Evolutionary conservation across 2,797 vertebrate genomes (phyloP), one percentile per base, ranked within the genome.

Genomic region (Argyrosomus regius): DNA sequence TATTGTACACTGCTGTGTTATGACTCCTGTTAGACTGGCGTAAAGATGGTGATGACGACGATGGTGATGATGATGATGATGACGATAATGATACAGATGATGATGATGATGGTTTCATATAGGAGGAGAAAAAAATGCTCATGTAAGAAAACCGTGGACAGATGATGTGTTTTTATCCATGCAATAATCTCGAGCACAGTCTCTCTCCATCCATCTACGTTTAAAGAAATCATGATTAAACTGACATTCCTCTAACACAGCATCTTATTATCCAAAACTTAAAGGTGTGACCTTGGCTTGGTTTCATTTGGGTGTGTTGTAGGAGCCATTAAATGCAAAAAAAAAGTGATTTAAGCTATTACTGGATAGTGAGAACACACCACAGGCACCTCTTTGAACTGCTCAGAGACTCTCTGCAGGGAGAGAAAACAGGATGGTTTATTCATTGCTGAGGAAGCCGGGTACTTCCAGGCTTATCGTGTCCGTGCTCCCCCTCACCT

Each of bases 401-500:
- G 83, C 69, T 62, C 48, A 22, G 60, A 70, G 75, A 62, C 54
- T 78, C n/a, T 69, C 80, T 78, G 74, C 45, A 28, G 72, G 50
- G 69, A 82, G 72, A 28, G 46, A 80, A 77, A 87, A 77, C 78
- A 57, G 66, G 59, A 81, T 89, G 88, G 87, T 90, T 91, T 87
- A 89, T 87, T 91, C 60, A 84, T 77, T 24, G 18, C 72, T 61
- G 75, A 78, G 73, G 76, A 78, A 81, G 70, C 64, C 31, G 26
- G 67, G 74, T 74, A 61, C 82, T 84, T 81, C 82, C 78, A 88
- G 78, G 77, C 75, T 83, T 66, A 80, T 77, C 53, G 22, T 75
- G 48, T 77, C 62, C 58, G 12, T 84, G 84, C 85, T 87, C 87
- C 79, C 85, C 87, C 89, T 92, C 91, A 92, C 86, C 81, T 92